These are phyloP conservation scores for Acipenser transmontanus DNA, from an alignment of 2,797 vertebrate species.

Conservation along the genomic window DNA sequence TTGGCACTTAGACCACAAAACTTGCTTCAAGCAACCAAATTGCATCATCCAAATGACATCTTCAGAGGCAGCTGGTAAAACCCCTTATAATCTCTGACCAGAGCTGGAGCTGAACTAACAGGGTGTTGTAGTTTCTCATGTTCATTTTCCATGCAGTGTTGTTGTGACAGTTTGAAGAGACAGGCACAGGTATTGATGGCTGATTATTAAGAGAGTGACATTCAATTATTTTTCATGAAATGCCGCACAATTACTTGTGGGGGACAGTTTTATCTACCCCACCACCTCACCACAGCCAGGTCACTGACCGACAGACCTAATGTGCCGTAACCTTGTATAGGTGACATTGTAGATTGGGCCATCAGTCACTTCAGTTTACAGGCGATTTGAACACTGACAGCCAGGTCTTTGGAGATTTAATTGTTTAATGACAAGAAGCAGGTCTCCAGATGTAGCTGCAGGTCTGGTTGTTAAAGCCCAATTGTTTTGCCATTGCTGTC, in stretches of 20 bases:
- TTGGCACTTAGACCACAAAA: no score
- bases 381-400: slow-evolving; percentile 9
- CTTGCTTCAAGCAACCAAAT: no score
- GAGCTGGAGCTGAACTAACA: background rate
- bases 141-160: slow-evolving; percentile 11
- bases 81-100: background rate
- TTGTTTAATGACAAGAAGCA: background rate
- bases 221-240: slow-evolving; percentile 16
- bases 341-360: background rate
- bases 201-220: slow-evolving; percentile 28
- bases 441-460: background rate
- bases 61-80: background rate
- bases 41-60: background rate
- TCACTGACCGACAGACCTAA: background rate
- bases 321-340: background rate
- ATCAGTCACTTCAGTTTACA: slow-evolving; percentile 14
- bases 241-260: slow-evolving; percentile 2
- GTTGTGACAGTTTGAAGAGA: slow-evolving; percentile 23
- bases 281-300: background rate
- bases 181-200: background rate
- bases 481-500: no score
- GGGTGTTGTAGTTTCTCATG: slow-evolving; percentile 11
- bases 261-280: background rate
- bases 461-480: no score
- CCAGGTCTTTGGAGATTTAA: background rate